phyloP scores from a whole-genome alignment of 2,888 invertebrate genomes.

The Thereva nobilitata region DNA sequence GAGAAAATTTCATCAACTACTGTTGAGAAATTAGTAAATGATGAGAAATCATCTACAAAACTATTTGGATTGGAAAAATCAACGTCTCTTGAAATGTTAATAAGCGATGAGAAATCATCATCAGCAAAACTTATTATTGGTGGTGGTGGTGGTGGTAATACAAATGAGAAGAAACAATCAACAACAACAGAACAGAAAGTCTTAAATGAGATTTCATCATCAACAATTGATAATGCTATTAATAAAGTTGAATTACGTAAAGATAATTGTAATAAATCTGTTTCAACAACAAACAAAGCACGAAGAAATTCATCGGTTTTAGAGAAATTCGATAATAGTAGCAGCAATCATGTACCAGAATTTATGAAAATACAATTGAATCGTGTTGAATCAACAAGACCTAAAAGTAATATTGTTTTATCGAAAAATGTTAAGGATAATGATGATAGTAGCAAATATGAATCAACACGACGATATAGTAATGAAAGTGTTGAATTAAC shows the following conservation, averaged over 20 bases:
- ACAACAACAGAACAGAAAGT: constrained; percentile 1
- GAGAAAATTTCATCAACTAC: too few species aligned
- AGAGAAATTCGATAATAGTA: constrained; percentile 16
- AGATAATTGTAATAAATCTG: constrained; percentile 2
- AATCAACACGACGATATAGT: constrained; percentile 53
- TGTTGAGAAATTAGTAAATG: too few species aligned
- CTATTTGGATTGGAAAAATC: too few species aligned
- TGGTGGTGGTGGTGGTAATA: too few species aligned
- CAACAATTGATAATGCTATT: not conserved
- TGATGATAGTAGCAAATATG: constrained; percentile 49
- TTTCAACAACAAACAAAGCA: constrained; percentile 46
- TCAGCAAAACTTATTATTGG: too few species aligned
- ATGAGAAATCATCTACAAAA: too few species aligned
- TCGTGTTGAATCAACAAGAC: constrained; percentile 67
- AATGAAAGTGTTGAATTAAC: constrained; percentile 59
- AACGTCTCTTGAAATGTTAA: too few species aligned
- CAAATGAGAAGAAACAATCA: constrained; percentile 8
- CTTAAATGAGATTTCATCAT: not conserved
- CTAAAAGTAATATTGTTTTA: constrained; percentile 67
- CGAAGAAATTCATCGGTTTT: constrained; percentile 34
- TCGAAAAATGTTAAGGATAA: constrained; percentile 61
- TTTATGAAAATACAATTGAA: constrained; percentile 73
- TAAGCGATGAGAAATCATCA: too few species aligned
- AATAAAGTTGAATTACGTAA: constrained; percentile 17
- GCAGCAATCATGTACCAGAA: constrained; percentile 62